Conservation (phyloP, 2,797 vertebrate species). For the Coregonus ussuriensis region DNA sequence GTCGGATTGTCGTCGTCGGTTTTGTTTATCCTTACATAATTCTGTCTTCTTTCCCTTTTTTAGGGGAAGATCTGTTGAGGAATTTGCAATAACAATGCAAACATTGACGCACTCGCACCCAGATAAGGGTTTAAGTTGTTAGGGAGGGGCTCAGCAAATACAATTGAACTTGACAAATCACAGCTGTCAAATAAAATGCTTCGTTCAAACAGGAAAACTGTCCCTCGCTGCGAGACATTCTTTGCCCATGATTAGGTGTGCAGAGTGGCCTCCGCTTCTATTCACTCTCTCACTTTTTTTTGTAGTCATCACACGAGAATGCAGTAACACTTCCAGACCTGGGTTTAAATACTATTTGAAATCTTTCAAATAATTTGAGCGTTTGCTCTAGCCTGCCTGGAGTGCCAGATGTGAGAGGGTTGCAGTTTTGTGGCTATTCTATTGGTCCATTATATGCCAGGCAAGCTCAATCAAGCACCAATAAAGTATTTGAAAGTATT, state of each 20-base stretch:
- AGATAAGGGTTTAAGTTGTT: not conserved
- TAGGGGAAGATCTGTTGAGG: not conserved
- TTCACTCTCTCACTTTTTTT: not conserved
- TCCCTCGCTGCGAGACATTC: not conserved
- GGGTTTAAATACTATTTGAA: not conserved
- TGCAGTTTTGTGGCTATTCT: not conserved
- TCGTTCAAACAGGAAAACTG: conserved; percentile 2
- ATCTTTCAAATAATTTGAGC: not conserved
- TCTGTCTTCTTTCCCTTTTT: not conserved
- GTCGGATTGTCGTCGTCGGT: not conserved
- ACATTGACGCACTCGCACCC: not conserved
- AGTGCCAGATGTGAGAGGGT: no score
- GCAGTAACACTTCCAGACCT: not conserved
- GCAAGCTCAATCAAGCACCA: not conserved
- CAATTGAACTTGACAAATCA: not conserved
- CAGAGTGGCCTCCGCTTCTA: not conserved
- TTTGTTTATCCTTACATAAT: not conserved
- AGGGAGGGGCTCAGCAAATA: not conserved
- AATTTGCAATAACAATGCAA: not conserved
- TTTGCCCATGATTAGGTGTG: not conserved
- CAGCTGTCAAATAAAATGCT: not conserved
- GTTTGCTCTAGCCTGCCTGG: not conserved
- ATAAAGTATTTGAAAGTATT: not conserved
- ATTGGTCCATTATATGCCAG: not conserved
- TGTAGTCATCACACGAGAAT: conserved; percentile 1